A percentile compares a stretch with the other conserved stretches of the same genome.
Evolutionary conservation across 2,113 vertebrate genomes (phyloP).

Genomic region (Eretmochelys imbricata): DNA sequence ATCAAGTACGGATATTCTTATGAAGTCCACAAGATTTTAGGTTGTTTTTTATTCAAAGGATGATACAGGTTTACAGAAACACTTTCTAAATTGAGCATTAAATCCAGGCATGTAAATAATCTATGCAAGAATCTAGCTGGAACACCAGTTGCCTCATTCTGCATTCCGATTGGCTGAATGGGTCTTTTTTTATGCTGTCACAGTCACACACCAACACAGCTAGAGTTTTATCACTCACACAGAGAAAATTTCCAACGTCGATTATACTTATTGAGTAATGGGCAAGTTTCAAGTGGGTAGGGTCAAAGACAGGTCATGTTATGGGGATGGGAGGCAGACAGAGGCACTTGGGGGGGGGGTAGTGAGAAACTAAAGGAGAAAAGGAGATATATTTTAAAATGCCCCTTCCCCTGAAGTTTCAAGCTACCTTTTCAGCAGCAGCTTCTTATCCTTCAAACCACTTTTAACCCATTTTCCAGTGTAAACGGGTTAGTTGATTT

Average conservation of each 20-base stretch:
- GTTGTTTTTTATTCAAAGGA: neutral
- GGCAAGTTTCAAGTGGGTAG: neutral
- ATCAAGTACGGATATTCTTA: neutral
- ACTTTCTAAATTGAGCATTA: neutral
- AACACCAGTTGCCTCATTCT: no score
- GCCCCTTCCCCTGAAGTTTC: neutral
- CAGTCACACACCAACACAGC: accelerated
- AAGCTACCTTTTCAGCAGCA: neutral
- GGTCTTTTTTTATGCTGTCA: accelerated
- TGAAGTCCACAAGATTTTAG: neutral
- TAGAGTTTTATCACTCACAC: neutral
- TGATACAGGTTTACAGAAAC: neutral
- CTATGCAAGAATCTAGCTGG: neutral
- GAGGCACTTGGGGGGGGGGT: neutral
- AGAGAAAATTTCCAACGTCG: neutral
- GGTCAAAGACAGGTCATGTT: neutral
- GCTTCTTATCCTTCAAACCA: neutral
- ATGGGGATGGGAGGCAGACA: neutral
- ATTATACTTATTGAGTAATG: neutral
- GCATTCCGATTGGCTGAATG: accelerated
- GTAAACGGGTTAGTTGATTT: neutral
- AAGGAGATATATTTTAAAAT: neutral
- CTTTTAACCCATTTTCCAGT: neutral
- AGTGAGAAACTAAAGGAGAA: neutral
- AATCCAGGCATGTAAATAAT: neutral